Evolutionary conservation across 2,113 vertebrate species (phyloP).

Genomic region (Nycticorax nycticorax): DNA sequence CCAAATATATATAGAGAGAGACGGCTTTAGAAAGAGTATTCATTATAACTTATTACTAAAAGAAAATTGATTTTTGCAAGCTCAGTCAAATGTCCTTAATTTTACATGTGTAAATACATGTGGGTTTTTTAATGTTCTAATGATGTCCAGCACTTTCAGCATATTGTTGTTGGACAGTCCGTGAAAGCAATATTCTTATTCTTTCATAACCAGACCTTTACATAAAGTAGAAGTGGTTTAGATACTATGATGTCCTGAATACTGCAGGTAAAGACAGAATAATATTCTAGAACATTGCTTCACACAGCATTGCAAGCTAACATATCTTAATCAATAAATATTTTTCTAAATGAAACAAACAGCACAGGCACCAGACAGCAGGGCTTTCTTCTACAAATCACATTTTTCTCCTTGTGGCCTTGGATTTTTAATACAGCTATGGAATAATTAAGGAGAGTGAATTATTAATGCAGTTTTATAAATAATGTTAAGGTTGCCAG

Average conservation of each 20-base stretch:
- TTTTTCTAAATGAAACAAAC: neutral
- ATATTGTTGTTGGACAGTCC: neutral
- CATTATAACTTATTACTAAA: neutral
- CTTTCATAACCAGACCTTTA: neutral
- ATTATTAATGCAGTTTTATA: conserved; percentile 30
- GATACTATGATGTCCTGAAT: neutral
- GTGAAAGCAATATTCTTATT: neutral
- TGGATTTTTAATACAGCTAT: conserved; percentile 14
- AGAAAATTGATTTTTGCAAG: neutral
- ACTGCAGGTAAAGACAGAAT: neutral
- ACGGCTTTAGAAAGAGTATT: neutral
- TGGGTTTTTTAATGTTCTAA: neutral
- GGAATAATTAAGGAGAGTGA: conserved; percentile 45
- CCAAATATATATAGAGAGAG: neutral
- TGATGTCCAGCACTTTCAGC: neutral
- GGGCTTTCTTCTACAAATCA: neutral
- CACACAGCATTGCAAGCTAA: neutral
- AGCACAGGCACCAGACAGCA: neutral
- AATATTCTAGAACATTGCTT: neutral
- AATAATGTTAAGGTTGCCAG: conserved; percentile 27
- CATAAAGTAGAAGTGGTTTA: neutral
- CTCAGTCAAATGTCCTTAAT: neutral
- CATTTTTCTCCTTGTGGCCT: neutral
- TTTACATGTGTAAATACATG: neutral
- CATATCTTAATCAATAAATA: neutral